Evolutionary conservation across 2,888 invertebrate species (phyloP), one percentile per base, ranked within the genome.

Genomic region (Cancer borealis): DNA sequence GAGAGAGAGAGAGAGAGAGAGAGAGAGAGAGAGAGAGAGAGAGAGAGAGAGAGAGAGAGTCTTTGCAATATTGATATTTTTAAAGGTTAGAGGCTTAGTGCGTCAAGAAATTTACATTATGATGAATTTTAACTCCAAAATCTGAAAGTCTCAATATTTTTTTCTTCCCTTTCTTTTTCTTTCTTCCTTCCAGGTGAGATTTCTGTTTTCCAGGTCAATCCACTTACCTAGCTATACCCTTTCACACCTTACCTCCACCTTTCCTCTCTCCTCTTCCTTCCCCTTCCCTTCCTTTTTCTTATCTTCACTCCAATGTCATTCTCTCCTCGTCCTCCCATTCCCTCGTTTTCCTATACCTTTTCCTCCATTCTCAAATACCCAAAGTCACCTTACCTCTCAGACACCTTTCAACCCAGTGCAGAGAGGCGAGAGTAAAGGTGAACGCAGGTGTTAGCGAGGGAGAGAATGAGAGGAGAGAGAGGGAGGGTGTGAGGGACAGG

Each of bases 1-100:
- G 60, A 92, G 88, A 54, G 87, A 79, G 79, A 54, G 87, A 87
- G 92, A 92, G 92, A 92, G 73, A 79, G 73, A 54, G 88, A 88
- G 87, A 87, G 91, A 49, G 30, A 46, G 39, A 66, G 66, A 47
- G 66, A 30, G 46, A 45, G 91, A 17, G 66, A 66, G 92, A 87
- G 92, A 92, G 92, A 54, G 79, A 30, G 87, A 73, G 90, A 26
- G 90, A 54, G 90, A 49, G 30, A 90, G 49, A 90, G 30, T 3
- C 26, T 26, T 46, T 39, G 39, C 39, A 39, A 39, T 39, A 39
- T 39, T 39, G 2, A 39, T 39, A 39, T 39, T 39, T 39, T 39
- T 60, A 21, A 60, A 60, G 21, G 21, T 49, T 8, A 26, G 30
- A 84, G 84, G 26, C 66, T 21, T 14, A 39, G 39, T 84, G n/a